Evolutionary conservation across 1,140 invertebrate genomes (phyloP).

Genomic region (Brachionus angularis): DNA sequence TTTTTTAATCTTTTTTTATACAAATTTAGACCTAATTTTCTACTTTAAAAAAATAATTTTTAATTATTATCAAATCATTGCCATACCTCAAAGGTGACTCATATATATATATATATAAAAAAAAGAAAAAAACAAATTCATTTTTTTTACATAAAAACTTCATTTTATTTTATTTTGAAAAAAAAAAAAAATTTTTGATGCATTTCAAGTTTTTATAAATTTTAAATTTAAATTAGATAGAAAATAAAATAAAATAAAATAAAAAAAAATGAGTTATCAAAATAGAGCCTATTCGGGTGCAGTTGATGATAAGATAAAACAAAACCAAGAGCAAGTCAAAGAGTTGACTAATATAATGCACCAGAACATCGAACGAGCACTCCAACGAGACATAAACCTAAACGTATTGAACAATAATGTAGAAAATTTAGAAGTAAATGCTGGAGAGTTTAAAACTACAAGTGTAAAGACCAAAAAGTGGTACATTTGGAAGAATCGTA

Average conservation of each 20-base stretch:
- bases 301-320: neutral
- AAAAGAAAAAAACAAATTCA: neutral
- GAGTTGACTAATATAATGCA: neutral
- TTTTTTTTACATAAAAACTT: neutral
- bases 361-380: neutral
- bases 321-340: neutral
- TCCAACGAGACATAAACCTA: neutral
- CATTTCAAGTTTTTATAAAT: too few species aligned
- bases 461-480: neutral
- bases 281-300: neutral
- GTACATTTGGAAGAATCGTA: neutral
- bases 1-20: too few species aligned
- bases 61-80: too few species aligned
- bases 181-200: too few species aligned
- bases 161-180: too few species aligned
- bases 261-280: neutral
- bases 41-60: too few species aligned
- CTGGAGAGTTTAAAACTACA: neutral
- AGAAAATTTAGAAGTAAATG: neutral
- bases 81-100: too few species aligned
- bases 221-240: neutral
- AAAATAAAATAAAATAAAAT: neutral
- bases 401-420: neutral
- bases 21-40: too few species aligned
- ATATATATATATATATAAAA: too few species aligned